Evolutionary conservation across 64 coral and sea anemone species (phyloP), one percentile per base, ranked within the genome.

Genomic region (Dendronephthya gigantea): DNA sequence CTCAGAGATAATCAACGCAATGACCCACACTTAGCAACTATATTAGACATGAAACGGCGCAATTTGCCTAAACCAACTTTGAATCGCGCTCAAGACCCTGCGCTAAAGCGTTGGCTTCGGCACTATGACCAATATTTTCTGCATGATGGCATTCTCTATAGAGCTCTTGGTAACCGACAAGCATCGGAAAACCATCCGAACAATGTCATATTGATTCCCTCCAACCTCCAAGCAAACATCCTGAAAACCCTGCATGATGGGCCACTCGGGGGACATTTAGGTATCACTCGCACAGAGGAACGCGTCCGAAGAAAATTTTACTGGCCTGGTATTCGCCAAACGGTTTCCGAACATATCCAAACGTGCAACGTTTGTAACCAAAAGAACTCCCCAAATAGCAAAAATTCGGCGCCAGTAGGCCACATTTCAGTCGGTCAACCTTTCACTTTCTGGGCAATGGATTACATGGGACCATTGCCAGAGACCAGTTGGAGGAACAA

Each of bases 241-340:
- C 35, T 76, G 3, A 13, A 76, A 34, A 37, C 69, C 3, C 29
- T 76, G 28, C 69, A 76, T 25, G 69, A 76, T 68, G 38, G 56
- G 28, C 84, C 50, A 38, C 51, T 86, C 13, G 33, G 48, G 49
- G 84, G 84, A 27, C 84, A 84, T 84, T 49, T 84, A 84, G 83
- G 83, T 50, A 84, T 84, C 47, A 84, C 83, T 34, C 83, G 83
- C n/a, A 83, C 82, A 38, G 82, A 84, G 45, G 83, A 84, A 59
- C 43, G 83, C 1, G 49, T 84, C 17, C 22, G 83, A 15, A 43
- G 28, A 48, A 12, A 28, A 34, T 84, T 84, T 66, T 66, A 66
- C 22, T 66, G 58, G 58, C 58, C 58, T n/a, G 58, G 58, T 15
- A 66, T 66, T 66, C 58, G 29, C 6, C 3, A 66, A 17, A 30